A percentile compares a stretch with the other conserved stretches of the same genome.
phyloP scores from a whole-genome alignment of 1,140 invertebrate genomes.

The Laodelphax striatellus region DNA sequence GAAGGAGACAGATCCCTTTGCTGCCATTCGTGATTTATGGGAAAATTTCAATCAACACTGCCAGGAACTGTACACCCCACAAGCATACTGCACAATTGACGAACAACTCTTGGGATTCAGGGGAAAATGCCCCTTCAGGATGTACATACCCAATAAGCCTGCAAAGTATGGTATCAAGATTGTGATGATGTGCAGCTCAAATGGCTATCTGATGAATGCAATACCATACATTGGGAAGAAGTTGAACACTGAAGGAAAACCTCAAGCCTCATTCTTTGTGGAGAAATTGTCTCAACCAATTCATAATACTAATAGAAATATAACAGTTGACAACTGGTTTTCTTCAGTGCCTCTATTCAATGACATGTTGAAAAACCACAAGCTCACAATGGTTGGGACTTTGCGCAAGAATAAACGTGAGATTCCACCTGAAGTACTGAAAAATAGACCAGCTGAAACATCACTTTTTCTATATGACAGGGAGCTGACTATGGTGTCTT shows the following conservation, averaged over 20 bases:
- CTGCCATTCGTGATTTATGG: conserved; percentile 17
- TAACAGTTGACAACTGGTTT: conserved; percentile 23
- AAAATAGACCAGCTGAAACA: conserved; percentile 12
- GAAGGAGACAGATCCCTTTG: conserved; percentile 16
- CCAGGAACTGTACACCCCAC: conserved; percentile 6
- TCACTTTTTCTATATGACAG: conserved; percentile 25
- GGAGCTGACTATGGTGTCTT: conserved; percentile 28
- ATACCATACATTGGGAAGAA: conserved; percentile 30
- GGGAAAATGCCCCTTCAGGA: conserved; percentile 27
- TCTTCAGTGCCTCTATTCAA: conserved; percentile 12
- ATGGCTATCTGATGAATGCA: conserved; percentile 26
- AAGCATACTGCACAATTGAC: conserved; percentile 1
- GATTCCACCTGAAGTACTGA: conserved; percentile 8
- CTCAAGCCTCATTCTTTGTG: conserved; percentile 1
- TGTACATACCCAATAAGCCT: too few relatives aligned
- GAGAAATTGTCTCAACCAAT: conserved; percentile 13
- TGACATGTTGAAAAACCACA: conserved; percentile 11
- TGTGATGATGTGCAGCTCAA: conserved; percentile 6
- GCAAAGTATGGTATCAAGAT: too few relatives aligned
- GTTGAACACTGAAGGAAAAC: not conserved
- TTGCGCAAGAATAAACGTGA: conserved; percentile 18
- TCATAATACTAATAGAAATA: too few relatives aligned
- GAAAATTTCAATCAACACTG: conserved; percentile 11
- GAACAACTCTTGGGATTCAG: conserved; percentile 9
- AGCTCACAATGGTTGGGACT: conserved; percentile 18